Percentiles rank a stretch among this genome's conserved stretches.
Evolutionary conservation across 1,140 invertebrate species (phyloP).

Genomic region (Heliconius hewitsoni): DNA sequence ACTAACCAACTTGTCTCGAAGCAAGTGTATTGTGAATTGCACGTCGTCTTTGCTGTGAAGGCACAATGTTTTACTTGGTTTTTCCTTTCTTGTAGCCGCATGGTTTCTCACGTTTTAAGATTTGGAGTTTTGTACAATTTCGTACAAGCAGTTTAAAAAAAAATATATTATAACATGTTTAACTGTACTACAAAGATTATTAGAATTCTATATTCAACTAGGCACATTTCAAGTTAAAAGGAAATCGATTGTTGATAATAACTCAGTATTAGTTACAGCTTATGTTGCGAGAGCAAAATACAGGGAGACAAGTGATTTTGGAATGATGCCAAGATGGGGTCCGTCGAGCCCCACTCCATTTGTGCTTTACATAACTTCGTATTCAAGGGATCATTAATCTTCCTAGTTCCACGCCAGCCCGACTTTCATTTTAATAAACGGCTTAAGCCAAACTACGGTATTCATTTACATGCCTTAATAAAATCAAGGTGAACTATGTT

Average conservation of each 20-base stretch:
- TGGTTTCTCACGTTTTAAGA: background rate
- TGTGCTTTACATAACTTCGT: slow-evolving; percentile 80
- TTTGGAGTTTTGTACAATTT: background rate
- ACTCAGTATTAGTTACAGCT: slow-evolving; percentile 45
- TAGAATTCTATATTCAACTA: background rate
- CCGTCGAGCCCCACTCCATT: slow-evolving; percentile 72
- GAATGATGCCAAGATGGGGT: slow-evolving; percentile 74
- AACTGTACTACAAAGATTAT: too few relatives aligned
- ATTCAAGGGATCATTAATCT: slow-evolving; percentile 80
- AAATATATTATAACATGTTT: background rate
- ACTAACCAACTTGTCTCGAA: slow-evolving; percentile 63
- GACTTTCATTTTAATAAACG: slow-evolving; percentile 80
- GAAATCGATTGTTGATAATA: slow-evolving; percentile 29
- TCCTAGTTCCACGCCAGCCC: slow-evolving; percentile 76
- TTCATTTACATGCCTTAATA: slow-evolving; percentile 71
- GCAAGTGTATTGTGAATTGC: slow-evolving; percentile 73
- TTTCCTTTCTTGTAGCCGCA: slow-evolving; percentile 26
- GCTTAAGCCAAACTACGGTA: slow-evolving; percentile 65
- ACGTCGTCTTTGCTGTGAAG: slow-evolving; percentile 54
- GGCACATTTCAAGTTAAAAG: slow-evolving; percentile 12
- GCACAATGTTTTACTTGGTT: slow-evolving; percentile 40
- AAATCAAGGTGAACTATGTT: slow-evolving; percentile 47
- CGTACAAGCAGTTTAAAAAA: background rate
- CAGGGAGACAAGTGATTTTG: slow-evolving; percentile 77
- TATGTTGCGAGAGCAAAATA: slow-evolving; percentile 53